Percentiles rank a stretch among this genome's conserved stretches.
phyloP scores from a whole-genome alignment of 2,888 invertebrate species.

The Acrobasis repandana region DNA sequence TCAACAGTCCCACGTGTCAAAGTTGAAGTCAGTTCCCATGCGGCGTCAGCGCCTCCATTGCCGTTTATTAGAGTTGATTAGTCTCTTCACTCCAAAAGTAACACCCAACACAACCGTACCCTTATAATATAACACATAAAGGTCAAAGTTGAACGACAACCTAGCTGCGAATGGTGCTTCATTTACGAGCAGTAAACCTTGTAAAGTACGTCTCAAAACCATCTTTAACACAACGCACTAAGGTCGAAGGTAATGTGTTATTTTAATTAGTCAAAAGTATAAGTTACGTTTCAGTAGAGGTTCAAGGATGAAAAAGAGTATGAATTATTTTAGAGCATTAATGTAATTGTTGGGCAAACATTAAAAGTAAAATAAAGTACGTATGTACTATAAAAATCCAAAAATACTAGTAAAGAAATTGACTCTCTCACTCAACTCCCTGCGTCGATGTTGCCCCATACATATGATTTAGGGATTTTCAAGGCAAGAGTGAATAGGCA shows the following conservation, averaged over 20 bases:
- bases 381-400: too few relatives aligned
- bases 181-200: constrained; percentile 9
- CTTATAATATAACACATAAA: constrained; percentile 9
- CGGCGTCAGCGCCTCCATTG: constrained; percentile 26
- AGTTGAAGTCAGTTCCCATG: constrained; percentile 30
- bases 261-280: constrained; percentile 13
- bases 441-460: too few relatives aligned
- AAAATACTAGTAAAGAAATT: too few relatives aligned
- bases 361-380: neutral
- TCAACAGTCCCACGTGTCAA: constrained; percentile 7
- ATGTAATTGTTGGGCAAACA: neutral
- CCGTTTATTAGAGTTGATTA: constrained; percentile 33
- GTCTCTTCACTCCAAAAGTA: constrained; percentile 23
- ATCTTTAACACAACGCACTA: neutral
- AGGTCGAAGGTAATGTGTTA: neutral
- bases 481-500: too few relatives aligned
- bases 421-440: too few relatives aligned
- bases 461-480: too few relatives aligned
- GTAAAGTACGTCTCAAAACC: neutral
- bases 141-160: constrained; percentile 20
- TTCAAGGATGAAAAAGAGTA: constrained; percentile 20
- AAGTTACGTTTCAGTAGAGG: constrained; percentile 16
- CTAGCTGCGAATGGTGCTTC: constrained; percentile 8
- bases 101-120: constrained; percentile 4
- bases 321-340: constrained; percentile 11